These are phyloP conservation scores for Zhuqinia jingwanae DNA, from an alignment of 2,888 invertebrate species.

Conservation along the genomic window DNA sequence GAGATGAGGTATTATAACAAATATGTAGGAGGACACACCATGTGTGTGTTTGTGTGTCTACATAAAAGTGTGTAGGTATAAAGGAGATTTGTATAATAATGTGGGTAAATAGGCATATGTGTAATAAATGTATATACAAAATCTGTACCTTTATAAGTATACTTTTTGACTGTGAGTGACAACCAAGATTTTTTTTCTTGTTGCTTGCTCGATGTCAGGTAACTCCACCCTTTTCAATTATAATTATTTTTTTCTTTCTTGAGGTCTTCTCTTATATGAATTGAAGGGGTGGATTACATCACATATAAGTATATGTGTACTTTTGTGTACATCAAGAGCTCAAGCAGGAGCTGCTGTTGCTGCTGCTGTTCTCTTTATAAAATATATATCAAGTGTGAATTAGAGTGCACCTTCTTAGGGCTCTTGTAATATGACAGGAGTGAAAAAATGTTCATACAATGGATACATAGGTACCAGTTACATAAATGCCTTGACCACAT, in stretches of 20 bases:
- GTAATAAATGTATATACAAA: too few species aligned
- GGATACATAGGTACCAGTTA: too few species aligned
- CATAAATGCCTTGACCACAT: too few species aligned
- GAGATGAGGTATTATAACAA: slow-evolving; percentile 61
- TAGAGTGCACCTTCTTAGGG: slow-evolving; percentile 35
- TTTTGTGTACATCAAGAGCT: too few species aligned
- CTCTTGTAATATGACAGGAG: slow-evolving; percentile 53
- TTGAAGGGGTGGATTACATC: slow-evolving; percentile 67
- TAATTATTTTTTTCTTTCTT: slow-evolving; percentile 76
- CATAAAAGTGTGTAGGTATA: slow-evolving; percentile 10
- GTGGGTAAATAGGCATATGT: too few species aligned
- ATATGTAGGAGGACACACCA: slow-evolving; percentile 77
- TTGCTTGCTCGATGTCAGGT: slow-evolving; percentile 75
- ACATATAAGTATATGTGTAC: too few species aligned
- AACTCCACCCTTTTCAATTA: slow-evolving; percentile 79
- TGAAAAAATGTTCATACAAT: slow-evolving; percentile 34
- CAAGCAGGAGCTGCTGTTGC: slow-evolving; percentile 40
- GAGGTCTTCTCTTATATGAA: slow-evolving; percentile 56
- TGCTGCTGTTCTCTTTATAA: slow-evolving; percentile 60
- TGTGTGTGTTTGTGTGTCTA: not conserved
- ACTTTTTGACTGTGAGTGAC: slow-evolving; percentile 75
- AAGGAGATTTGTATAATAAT: slow-evolving; percentile 31
- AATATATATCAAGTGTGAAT: slow-evolving; percentile 57
- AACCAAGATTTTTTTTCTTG: slow-evolving; percentile 72
- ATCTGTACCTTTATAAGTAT: slow-evolving; percentile 42